Evolutionary conservation across 2,888 invertebrate genomes (phyloP), one percentile per base, ranked within the genome.

Genomic region (Labia minor): DNA sequence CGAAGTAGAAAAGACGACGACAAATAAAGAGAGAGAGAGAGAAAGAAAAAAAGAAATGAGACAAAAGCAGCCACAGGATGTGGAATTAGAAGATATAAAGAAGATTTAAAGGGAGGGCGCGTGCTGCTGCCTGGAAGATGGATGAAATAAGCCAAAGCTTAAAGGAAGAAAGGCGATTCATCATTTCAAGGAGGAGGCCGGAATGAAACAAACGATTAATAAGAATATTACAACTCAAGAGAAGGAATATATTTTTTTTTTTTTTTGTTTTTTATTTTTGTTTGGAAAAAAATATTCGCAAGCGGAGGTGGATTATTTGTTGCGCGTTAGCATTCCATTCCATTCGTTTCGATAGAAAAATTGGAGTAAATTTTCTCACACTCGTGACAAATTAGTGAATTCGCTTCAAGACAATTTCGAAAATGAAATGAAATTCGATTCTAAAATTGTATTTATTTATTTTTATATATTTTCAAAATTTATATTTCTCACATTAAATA

Each of bases 111-210:
- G 37, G 64, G 64, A 26, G 26, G 64, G 63, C 21, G 26, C 21
- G 37, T 20, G 26, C 21, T 4, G 64, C 10, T 20, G 26, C 21
- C 14, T n/a, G 21, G 21, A 21, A 65, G 65, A 3, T 18, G 65
- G 21, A 49, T 37, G 65, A 18, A 49, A 65, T 16, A 33, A 20
- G 65, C 37, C 14, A 19, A 19, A 21, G 21, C 21, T 37, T 49
- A 49, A 19, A 49, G n/a, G 65, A 21, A 49, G 49, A 65, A 20
- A 18, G 65, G 16, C 16, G 64, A 64, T 49, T 49, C 49, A 49
- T 49, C 49, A 49, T 49, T 49, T 49, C 16, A 18, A 37, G n/a
- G 37, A 20, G 33, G 19, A 19, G 37, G 18, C 33, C n/a, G 19
- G 33, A 37, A 37, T 20, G 62, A 62, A 21, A 19, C 20, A 62